phyloP scores from a whole-genome alignment of 2,888 invertebrate genomes.

The Saturnia pavonia region DNA sequence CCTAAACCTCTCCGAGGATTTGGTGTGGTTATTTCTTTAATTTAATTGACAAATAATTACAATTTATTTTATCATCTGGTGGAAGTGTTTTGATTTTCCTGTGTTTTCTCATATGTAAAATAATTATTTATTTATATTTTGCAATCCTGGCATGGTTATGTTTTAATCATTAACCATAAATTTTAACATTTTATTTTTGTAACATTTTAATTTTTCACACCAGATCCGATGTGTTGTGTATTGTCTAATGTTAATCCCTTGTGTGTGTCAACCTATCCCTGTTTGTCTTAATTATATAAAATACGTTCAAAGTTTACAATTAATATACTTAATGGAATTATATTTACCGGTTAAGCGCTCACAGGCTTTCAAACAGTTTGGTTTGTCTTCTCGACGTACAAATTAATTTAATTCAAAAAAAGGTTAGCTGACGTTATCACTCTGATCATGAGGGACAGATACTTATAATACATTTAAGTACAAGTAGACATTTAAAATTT shows the following conservation, averaged over 20 bases:
- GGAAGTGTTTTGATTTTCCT: conserved; percentile 82
- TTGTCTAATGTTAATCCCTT: conserved; percentile 95
- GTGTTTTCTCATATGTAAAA: conserved; percentile 73
- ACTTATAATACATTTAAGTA: conserved; percentile 17
- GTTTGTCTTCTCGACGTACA: conserved; percentile 67
- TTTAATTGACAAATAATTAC: conserved; percentile 66
- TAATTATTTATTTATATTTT: conserved; percentile 68
- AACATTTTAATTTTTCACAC: conserved; percentile 75
- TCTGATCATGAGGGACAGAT: conserved; percentile 71
- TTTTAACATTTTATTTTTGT: conserved; percentile 55
- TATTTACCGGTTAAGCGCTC: conserved; percentile 66
- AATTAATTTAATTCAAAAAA: conserved; percentile 54
- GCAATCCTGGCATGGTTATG: conserved; percentile 77
- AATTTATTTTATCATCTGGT: conserved; percentile 78
- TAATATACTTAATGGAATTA: conserved; percentile 51
- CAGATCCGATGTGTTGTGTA: conserved; percentile 88
- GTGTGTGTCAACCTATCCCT: conserved; percentile 91
- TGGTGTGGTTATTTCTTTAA: conserved; percentile 80
- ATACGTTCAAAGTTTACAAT: conserved; percentile 65
- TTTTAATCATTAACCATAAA: conserved; percentile 60
- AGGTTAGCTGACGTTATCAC: conserved; percentile 39
- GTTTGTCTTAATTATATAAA: conserved; percentile 77
- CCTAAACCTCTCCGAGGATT: conserved; percentile 81
- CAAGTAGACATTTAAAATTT: conserved; percentile 16
- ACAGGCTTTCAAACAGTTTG: conserved; percentile 76